These are phyloP conservation scores for Polyploca ridens DNA, from an alignment of 2,888 invertebrate genomes.

Conservation along the genomic window DNA sequence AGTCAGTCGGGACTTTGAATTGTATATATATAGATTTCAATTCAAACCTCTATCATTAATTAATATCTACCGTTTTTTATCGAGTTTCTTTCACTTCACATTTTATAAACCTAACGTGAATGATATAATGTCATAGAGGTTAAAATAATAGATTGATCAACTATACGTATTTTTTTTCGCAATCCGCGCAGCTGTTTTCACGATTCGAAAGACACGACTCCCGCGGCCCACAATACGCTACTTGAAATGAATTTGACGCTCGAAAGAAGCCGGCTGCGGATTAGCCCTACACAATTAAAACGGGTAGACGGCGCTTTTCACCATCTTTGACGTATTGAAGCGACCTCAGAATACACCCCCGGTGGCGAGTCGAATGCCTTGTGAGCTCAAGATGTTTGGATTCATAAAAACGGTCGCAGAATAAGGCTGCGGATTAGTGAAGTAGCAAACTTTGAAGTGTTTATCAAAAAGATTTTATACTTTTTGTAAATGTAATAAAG, in stretches of 20 bases:
- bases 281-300: slow-evolving; percentile 71
- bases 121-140: not conserved
- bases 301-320: slow-evolving; percentile 54
- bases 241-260: slow-evolving; percentile 74
- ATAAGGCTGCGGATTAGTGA: slow-evolving; percentile 32
- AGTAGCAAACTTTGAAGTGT: slow-evolving; percentile 23
- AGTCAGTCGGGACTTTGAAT: too few relatives aligned
- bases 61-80: too few relatives aligned
- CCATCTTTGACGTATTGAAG: slow-evolving; percentile 39
- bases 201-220: slow-evolving; percentile 34
- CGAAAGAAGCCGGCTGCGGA: slow-evolving; percentile 59
- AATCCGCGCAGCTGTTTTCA: slow-evolving; percentile 53
- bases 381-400: slow-evolving; percentile 56
- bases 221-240: slow-evolving; percentile 56
- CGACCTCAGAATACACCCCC: slow-evolving; percentile 51
- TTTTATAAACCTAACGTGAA: not conserved
- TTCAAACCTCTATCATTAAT: too few relatives aligned
- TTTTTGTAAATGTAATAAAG: slow-evolving; percentile 24
- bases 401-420: slow-evolving; percentile 42
- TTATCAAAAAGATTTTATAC: slow-evolving; percentile 40
- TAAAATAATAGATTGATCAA: slow-evolving; percentile 4
- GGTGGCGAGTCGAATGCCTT: slow-evolving; percentile 45
- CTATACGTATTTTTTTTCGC: slow-evolving; percentile 24
- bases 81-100: too few relatives aligned
- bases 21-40: too few relatives aligned